Evolutionary conservation across 2,113 vertebrate species (phyloP), one percentile per base, ranked within the genome.

Genomic region (Hyperopisus bebe): DNA sequence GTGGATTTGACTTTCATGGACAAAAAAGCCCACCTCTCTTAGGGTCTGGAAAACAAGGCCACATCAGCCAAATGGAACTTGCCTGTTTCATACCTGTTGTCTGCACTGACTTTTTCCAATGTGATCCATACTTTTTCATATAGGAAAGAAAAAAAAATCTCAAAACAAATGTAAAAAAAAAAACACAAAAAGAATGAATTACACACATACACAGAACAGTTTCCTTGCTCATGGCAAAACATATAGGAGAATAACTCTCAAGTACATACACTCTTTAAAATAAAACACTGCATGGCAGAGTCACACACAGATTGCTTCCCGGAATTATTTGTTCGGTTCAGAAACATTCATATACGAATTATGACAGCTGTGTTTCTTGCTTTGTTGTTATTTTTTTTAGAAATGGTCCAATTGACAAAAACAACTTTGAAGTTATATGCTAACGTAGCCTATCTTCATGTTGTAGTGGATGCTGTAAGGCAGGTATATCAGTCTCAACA

Each of bases 51-150:
- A 92, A 90, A 53, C 44, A 66, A 88, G 89, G 92, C 91, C 90
- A 39, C 91, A 87, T 90, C 88, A 90, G 90, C 92, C 94, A 84
- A 90, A 90, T 92, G 84, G 70, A 91, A 93, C 92, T 94, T 94
- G 94, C 95, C 93, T 93, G 95, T 95, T 95, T 95, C 93, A 62
- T 95, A 95, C 93, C 93, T 94, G 94, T 94, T 94, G 93, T 95
- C 94, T 94, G 94, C 95, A 96, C 94, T 95, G 94, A 95, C 93
- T 94, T 94, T 95, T 87, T 95, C 93, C 92, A 94, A 95, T 93
- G 93, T 95, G 95, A 93, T 93, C 92, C 94, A 93, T 95, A 94
- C 91, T 94, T 93, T 93, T 94, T 94, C 93, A 94, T 94, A 95
- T 92, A 90, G 93, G 92, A 27, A 89, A 92, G 92, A 93, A 94